Evolutionary conservation across 2,888 invertebrate genomes (phyloP), one percentile per base, ranked within the genome.

Genomic region (Mantis religiosa): DNA sequence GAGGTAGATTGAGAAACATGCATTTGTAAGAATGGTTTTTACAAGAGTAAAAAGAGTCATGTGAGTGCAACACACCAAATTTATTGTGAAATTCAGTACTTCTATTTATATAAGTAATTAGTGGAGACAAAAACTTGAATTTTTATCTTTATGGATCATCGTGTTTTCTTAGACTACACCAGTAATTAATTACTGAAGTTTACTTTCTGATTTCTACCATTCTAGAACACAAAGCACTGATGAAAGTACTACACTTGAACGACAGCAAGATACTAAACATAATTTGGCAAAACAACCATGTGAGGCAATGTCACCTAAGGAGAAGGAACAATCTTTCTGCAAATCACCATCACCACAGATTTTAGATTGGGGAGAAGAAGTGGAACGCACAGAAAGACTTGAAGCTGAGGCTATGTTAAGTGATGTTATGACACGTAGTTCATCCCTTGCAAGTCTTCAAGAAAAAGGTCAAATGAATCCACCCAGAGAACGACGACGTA

Each of bases 281-380:
- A 71, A 25, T 6, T 2, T 6, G 1, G 20, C 54, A 71, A 71
- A 71, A 71, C 41, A 41, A 9, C 54, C 54, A 71, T 71, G 54
- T 71, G 54, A 71, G 54, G 15, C 20, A 20, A 71, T 3, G 1
- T 71, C 54, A 3, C 54, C 54, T 0, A 71, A 20, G 20, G 20
- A 71, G 54, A 71, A 71, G 8, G 54, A 71, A 6, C 54, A 71
- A 3, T 20, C 54, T 20, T 54, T 82, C 25, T 82, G 89, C n/a
- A 86, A 89, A 25, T 87, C 89, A 27, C 88, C 89, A 28, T 90
- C 90, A 47, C 89, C 89, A 34, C 88, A 90, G 28, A 81, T 87
- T 34, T 90, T 95, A 94, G 95, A 95, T 92, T 95, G 95, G 95
- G 94, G 94, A 90, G 95, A 95, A 92, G 95, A 95, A 92, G 95